Evolutionary conservation across 2,888 invertebrate species (phyloP).

Genomic region (Ommatoiulus sabulosus): DNA sequence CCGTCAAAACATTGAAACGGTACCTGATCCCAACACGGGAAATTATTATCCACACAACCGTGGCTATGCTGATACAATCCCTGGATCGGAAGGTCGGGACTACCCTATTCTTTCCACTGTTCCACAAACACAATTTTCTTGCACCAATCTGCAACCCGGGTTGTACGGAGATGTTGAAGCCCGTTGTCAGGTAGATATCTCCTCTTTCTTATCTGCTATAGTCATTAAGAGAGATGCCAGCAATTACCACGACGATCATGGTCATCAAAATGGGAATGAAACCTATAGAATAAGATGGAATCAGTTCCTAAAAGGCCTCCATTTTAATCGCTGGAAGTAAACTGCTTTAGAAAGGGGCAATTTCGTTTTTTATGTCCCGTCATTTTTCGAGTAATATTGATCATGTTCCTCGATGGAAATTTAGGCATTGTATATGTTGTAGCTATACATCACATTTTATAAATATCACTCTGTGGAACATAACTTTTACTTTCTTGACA

Average conservation of each 20-base stretch:
- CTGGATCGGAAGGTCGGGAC: conserved; percentile 52
- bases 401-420: not conserved
- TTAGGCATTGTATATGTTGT: not conserved
- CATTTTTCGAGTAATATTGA: not conserved
- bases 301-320: not conserved
- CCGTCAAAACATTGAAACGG: conserved; percentile 9
- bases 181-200: conserved; percentile 57
- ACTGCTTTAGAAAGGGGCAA: too few species aligned
- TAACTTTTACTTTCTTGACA: conserved; percentile 9
- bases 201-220: conserved; percentile 24
- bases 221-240: not conserved
- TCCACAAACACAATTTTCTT: conserved; percentile 56
- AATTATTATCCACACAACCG: conserved; percentile 52
- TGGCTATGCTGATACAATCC: conserved; percentile 57
- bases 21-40: conserved; percentile 18
- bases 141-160: conserved; percentile 48
- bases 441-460: not conserved
- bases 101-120: conserved; percentile 56
- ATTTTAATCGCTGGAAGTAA: too few species aligned
- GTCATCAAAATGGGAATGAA: not conserved
- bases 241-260: not conserved
- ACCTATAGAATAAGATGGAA: not conserved
- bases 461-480: not conserved
- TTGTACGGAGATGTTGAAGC: conserved; percentile 57
- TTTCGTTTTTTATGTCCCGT: not conserved